Percentiles rank a stretch among this genome's conserved stretches.
phyloP scores from a whole-genome alignment of 1,140 invertebrate species.

The Stegodyphus mimosarum region DNA sequence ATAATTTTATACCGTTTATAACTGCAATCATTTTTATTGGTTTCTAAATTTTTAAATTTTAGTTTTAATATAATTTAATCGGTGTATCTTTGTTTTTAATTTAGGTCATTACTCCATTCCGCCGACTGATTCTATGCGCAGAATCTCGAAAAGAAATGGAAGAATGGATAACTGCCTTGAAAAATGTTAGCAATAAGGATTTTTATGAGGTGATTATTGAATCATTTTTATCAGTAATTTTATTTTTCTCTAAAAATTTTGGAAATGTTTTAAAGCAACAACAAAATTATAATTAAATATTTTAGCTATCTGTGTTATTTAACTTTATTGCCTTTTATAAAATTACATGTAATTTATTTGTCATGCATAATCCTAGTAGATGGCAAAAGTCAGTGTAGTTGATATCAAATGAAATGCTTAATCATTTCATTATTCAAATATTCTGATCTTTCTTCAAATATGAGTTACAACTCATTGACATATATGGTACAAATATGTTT shows the following conservation, averaged over 20 bases:
- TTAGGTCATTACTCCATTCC: conserved; percentile 87
- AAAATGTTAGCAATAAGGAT: conserved; percentile 78
- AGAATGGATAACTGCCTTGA: conserved; percentile 84
- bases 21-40: background rate
- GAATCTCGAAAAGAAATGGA: conserved; percentile 88
- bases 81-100: conserved; percentile 9
- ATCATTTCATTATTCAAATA: too few relatives aligned
- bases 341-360: too few relatives aligned
- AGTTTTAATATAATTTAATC: background rate
- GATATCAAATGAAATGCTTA: too few relatives aligned
- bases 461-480: too few relatives aligned
- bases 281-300: too few relatives aligned
- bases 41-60: background rate
- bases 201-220: conserved; percentile 71
- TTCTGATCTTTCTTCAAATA: too few relatives aligned
- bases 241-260: background rate
- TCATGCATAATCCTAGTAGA: too few relatives aligned
- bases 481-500: too few relatives aligned
- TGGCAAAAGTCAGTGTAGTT: too few relatives aligned
- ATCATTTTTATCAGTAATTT: background rate
- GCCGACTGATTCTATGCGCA: conserved; percentile 84
- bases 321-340: too few relatives aligned
- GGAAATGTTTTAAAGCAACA: too few relatives aligned
- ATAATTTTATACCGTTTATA: background rate
- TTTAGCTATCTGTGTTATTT: background rate